phyloP scores from a whole-genome alignment of 2,113 vertebrate genomes.

The Brachypteracias leptosomus region DNA sequence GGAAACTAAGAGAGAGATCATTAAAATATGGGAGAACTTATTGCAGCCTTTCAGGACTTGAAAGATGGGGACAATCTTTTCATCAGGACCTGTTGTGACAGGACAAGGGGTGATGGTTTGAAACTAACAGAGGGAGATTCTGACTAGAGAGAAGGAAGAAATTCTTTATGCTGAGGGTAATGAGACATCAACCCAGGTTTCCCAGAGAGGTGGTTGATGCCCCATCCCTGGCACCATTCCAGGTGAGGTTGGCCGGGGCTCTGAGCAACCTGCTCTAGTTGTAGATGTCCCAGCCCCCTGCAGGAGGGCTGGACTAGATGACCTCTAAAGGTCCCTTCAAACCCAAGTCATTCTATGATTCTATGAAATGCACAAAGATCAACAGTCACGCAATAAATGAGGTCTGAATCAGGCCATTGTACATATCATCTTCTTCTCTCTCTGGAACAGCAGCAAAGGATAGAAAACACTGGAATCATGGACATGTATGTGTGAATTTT shows the following conservation, averaged over 20 bases:
- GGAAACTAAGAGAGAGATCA: background rate
- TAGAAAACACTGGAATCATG: background rate
- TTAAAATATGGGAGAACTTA: background rate
- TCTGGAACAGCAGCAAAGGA: background rate
- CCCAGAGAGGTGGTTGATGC: background rate
- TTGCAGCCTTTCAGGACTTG: background rate
- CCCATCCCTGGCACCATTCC: background rate
- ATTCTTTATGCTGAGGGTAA: background rate
- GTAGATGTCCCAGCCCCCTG: background rate
- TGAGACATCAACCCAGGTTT: background rate
- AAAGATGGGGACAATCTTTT: background rate
- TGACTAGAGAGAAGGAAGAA: background rate
- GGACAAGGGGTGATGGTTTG: background rate
- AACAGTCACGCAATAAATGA: background rate
- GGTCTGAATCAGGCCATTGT: background rate
- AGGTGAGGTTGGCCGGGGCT: background rate
- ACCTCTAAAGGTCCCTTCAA: background rate
- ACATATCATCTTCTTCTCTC: background rate
- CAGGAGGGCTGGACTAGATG: background rate
- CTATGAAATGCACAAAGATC: background rate
- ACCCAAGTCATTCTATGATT: background rate
- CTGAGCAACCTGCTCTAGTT: background rate
- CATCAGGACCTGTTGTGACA: background rate
- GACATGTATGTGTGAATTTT: background rate
- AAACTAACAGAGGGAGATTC: background rate